Evolutionary conservation across 2,797 vertebrate species (phyloP).

Genomic region (Tinamus major): DNA sequence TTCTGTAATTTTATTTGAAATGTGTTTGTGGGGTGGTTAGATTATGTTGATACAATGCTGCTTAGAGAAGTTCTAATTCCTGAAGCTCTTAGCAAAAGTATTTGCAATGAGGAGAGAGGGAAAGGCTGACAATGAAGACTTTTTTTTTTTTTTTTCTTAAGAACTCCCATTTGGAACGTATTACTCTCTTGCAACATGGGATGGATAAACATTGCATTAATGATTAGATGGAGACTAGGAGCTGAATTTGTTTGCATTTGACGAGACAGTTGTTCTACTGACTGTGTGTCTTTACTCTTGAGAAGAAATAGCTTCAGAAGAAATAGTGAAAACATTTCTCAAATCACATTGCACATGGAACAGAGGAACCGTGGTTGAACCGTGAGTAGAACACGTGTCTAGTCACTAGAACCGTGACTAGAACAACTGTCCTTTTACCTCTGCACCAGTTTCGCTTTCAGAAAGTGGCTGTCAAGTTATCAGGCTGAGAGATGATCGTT

Average conservation of each 20-base stretch:
- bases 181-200: constrained; percentile 48
- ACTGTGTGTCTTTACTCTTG: background rate
- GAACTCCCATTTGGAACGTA: constrained; percentile 60
- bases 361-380: background rate
- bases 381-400: background rate
- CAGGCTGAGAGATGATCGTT: background rate
- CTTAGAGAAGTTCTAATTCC: constrained; percentile 58
- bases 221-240: constrained; percentile 42
- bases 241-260: constrained; percentile 53
- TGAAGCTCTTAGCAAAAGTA: constrained; percentile 53
- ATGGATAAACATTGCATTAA: constrained; percentile 62
- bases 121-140: constrained; percentile 15
- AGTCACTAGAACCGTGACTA: background rate
- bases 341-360: background rate
- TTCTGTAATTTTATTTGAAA: constrained; percentile 61
- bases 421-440: background rate
- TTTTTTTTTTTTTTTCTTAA: constrained; percentile 26
- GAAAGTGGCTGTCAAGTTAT: background rate
- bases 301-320: background rate
- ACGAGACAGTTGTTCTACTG: constrained; percentile 30
- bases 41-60: constrained; percentile 1
- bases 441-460: constrained; percentile 37
- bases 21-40: background rate
- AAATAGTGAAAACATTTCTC: background rate
- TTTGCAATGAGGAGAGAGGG: constrained; percentile 23